Conservation (phyloP, 2,888 invertebrate species). For the Phalera bucephala region DNA sequence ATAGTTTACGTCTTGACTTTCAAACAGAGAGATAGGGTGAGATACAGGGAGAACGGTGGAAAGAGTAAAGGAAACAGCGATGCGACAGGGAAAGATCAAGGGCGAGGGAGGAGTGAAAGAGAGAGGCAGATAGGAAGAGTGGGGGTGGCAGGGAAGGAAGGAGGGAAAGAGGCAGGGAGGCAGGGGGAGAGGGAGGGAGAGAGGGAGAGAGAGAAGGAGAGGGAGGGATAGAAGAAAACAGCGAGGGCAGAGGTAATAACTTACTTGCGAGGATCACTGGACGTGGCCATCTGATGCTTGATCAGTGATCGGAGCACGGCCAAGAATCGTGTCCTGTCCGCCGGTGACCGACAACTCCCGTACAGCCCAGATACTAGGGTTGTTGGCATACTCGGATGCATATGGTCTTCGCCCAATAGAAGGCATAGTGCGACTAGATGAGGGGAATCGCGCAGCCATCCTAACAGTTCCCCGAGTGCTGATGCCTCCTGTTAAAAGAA, state of each 20-base stretch:
- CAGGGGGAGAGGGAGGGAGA: too few relatives aligned
- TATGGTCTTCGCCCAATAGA: constrained; percentile 69
- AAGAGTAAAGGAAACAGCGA: too few relatives aligned
- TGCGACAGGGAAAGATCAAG: too few relatives aligned
- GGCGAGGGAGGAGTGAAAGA: too few relatives aligned
- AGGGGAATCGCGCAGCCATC: constrained; percentile 74
- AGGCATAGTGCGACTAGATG: constrained; percentile 72
- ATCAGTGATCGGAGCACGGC: constrained; percentile 67
- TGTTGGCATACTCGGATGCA: constrained; percentile 61
- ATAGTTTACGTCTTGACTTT: too few relatives aligned
- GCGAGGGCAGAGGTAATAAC: constrained; percentile 30
- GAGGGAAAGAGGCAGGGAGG: too few relatives aligned
- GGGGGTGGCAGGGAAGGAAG: too few relatives aligned
- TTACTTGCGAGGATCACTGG: constrained; percentile 73
- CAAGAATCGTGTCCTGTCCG: constrained; percentile 60
- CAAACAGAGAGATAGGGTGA: too few relatives aligned
- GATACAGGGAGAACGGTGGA: too few relatives aligned
- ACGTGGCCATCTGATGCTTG: constrained; percentile 68
- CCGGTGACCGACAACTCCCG: constrained; percentile 61
- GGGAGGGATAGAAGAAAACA: too few relatives aligned
- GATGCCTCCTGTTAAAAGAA: constrained; percentile 57
- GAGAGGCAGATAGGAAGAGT: too few relatives aligned
- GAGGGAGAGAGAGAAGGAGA: too few relatives aligned
- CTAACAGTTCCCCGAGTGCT: constrained; percentile 69
- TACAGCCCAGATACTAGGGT: constrained; percentile 68